Conservation (phyloP, 2,113 vertebrate genomes). For the Eulemur rufifrons region DNA sequence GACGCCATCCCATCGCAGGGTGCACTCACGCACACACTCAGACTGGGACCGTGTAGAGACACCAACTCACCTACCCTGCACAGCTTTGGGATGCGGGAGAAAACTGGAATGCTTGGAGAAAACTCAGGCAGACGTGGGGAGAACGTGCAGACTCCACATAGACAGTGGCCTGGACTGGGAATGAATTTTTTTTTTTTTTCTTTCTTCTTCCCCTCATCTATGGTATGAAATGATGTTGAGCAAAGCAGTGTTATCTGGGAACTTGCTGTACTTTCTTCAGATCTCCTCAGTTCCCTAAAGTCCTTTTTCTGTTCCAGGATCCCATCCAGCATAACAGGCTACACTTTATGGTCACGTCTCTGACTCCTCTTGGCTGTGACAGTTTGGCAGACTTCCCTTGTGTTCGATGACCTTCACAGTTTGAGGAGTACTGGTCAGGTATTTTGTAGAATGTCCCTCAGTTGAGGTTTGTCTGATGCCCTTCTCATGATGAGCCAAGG, state of each 20-base stretch:
- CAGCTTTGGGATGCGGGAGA: not conserved
- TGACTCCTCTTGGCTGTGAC: not conserved
- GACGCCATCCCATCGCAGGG: not conserved
- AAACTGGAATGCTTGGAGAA: not conserved
- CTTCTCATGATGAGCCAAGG: not conserved
- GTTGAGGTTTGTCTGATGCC: not conserved
- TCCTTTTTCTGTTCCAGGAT: not conserved
- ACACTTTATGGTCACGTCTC: not conserved
- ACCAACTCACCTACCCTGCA: not conserved
- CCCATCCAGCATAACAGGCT: not conserved
- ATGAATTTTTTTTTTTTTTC: not conserved
- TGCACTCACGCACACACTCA: not conserved
- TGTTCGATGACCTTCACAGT: not conserved
- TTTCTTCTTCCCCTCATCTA: not conserved
- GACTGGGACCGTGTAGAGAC: not conserved
- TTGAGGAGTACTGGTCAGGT: not conserved
- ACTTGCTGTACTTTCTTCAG: not conserved
- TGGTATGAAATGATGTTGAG: not conserved
- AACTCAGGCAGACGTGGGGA: not conserved
- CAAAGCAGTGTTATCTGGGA: not conserved
- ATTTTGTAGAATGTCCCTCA: not conserved
- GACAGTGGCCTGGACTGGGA: not conserved
- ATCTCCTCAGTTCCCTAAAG: not conserved
- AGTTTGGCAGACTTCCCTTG: not conserved
- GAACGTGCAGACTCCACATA: not conserved